phyloP scores from a whole-genome alignment of 1,140 invertebrate genomes.

The Drosophila pandora region DNA sequence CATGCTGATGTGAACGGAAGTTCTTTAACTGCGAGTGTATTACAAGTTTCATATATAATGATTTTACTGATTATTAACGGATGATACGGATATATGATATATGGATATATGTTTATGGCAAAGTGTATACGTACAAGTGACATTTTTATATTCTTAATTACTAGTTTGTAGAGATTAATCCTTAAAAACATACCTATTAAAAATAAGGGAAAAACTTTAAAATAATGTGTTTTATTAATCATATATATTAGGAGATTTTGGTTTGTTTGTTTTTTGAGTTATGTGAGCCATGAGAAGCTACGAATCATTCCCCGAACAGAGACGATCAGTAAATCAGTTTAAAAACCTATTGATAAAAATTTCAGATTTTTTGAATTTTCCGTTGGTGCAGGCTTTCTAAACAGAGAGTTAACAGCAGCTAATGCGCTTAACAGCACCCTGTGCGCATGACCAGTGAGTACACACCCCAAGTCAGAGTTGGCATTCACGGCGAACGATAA shows the following conservation, averaged over 20 bases:
- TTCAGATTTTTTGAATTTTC: background rate
- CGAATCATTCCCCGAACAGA: background rate
- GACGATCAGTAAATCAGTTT: too few relatives aligned
- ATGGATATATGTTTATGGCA: slow-evolving; percentile 53
- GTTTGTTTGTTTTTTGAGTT: too few relatives aligned
- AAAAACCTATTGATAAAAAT: background rate
- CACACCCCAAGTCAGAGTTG: slow-evolving; percentile 3
- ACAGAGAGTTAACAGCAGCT: slow-evolving; percentile 6
- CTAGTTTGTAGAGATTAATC: slow-evolving; percentile 59
- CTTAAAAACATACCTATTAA: slow-evolving; percentile 66
- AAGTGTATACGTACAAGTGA: slow-evolving; percentile 79
- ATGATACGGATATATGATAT: slow-evolving; percentile 23
- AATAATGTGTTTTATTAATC: background rate
- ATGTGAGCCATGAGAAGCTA: too few relatives aligned
- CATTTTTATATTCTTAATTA: slow-evolving; percentile 76
- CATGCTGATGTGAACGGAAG: slow-evolving; percentile 73
- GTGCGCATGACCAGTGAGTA: background rate
- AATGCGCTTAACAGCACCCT: slow-evolving; percentile 4
- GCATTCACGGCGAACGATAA: slow-evolving; percentile 27
- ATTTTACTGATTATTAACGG: slow-evolving; percentile 67
- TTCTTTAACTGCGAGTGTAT: slow-evolving; percentile 79
- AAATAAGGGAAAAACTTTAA: slow-evolving; percentile 53
- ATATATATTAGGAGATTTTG: background rate
- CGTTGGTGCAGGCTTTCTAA: background rate
- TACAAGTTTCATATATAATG: slow-evolving; percentile 74